Evolutionary conservation across 2,888 invertebrate species (phyloP).

Genomic region (Drosophila yooni): DNA sequence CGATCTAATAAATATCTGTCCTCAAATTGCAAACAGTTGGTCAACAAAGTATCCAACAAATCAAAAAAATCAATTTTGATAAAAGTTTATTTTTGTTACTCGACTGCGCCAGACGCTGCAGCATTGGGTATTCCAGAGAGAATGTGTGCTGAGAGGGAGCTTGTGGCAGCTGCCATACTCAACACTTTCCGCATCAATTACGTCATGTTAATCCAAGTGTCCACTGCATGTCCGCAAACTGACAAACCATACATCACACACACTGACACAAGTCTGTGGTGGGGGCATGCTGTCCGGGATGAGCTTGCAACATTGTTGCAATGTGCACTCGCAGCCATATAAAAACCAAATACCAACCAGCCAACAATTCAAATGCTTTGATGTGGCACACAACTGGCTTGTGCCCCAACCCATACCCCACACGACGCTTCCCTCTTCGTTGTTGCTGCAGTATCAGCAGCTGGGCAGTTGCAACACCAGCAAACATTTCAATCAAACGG

Average conservation of each 20-base stretch:
- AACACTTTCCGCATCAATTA: conserved; percentile 82
- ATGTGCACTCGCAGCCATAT: conserved; percentile 44
- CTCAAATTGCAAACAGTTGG: neutral
- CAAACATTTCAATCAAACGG: conserved; percentile 77
- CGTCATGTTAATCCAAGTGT: conserved; percentile 82
- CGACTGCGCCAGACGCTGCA: conserved; percentile 2
- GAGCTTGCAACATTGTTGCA: conserved; percentile 67
- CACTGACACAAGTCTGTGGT: conserved; percentile 38
- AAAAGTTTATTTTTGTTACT: conserved; percentile 38
- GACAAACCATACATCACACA: conserved; percentile 84
- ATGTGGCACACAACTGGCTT: conserved; percentile 51
- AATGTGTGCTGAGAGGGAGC: neutral
- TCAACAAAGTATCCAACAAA: neutral
- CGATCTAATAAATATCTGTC: neutral
- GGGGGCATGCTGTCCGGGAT: neutral
- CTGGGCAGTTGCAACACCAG: conserved; percentile 62
- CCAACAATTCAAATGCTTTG: conserved; percentile 75
- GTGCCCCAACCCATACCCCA: neutral
- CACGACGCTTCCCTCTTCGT: neutral
- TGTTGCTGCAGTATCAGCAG: neutral
- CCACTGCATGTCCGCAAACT: conserved; percentile 84
- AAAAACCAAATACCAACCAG: conserved; percentile 62
- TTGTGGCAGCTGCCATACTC: conserved; percentile 76
- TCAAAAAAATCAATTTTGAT: conserved; percentile 57
- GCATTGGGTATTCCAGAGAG: neutral